Base-by-base conservation (phyloP, 2,888 invertebrate species). In the Dione juno region DNA sequence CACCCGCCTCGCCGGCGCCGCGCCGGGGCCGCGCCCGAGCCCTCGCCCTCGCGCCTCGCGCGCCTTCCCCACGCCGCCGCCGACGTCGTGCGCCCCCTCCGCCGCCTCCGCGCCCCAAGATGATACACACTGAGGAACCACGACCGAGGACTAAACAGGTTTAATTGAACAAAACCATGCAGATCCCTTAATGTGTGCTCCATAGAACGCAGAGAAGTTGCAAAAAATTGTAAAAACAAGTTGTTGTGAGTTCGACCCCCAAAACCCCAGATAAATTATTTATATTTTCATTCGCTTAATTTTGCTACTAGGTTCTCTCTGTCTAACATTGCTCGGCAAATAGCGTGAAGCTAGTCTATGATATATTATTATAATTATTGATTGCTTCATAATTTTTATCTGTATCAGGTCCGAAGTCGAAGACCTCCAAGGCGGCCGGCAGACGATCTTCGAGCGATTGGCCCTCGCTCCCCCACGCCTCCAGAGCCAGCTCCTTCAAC, bases 61-160 rank as follows among this genome's bases (percentile, higher is more conserved):
- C 70, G 67, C 73, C 78, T 73, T 74, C 76, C 58, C 72, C 68
- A 70, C 74, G 73, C 69, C 77, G 75, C 71, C 76, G 75, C 59
- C 85, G 83, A 19, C 82, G 85, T 70, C 83, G 84, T 13, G 82
- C 58, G 80, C 86, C 54, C 84, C 87, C 90, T 3, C 94, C 67
- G 77, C 87, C 66, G 83, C 85, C 71, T 89, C 93, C 9, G 0
- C 92, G 96, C 41, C 96, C 96, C 5, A 95, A 95, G 80, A 96
- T 96, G 96, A 96, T 96, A 77, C 96, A 96, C 82, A 96, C 96
- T 0, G 95, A 96, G 81, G 95, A 61, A 67, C 91, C 94, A 45
- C 82, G 94, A 11, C 94, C 95, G 1, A 87, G 95, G 69, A 95
- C 95, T 52, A 96, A 95, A 80, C 95, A 95, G 81, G 95, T 95